Base-by-base conservation (phyloP, 2,888 invertebrate genomes). In the Hydraecia micacea region DNA sequence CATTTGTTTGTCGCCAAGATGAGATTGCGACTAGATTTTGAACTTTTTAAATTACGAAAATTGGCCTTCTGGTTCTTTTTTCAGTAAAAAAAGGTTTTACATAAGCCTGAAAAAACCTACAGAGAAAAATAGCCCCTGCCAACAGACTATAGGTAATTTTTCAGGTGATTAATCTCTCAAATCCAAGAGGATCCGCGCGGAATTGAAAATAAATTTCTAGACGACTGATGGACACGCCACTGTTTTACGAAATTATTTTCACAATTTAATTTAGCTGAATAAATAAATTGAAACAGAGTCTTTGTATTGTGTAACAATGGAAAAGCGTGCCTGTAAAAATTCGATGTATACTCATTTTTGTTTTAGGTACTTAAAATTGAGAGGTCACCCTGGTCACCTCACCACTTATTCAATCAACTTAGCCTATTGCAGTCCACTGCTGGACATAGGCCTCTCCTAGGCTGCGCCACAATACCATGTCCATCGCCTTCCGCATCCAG, bases 151-250 rank as follows among this genome's bases (percentile, higher is more conserved):
- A 46, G 6, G n/a, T 39, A 68, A 13, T 25, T 58, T 82, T 46
- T 49, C 68, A 83, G 52, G 60, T 49, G 32, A 73, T 77, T 70
- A 55, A 70, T 78, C 73, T 73, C 55, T 18, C 13, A 70, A 77
- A 78, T 78, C 69, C 60, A 39, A 15, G 72, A 39, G 21, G 72
- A 60, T 82, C 82, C 18, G 28, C 25, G 36, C n/a, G 15, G 25
- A 58, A 73, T 73, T 58, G 49, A 77, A 83, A 78, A 79, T 62
- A 1, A 83, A 73, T 52, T 32, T 69, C 77, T 60, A 60, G 69
- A 13, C 52, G 13, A 46, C 46, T 46, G 46, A 46, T 15, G 58
- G 32, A 63, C 11, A 25, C 8, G 46, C 25, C 21, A 21, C 39
- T 39, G 28, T 81, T 39, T 36, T 32, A 58, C 32, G 32, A 8